These are phyloP conservation scores for Cancer borealis DNA, from an alignment of 2,888 invertebrate species.

Conservation along the genomic window DNA sequence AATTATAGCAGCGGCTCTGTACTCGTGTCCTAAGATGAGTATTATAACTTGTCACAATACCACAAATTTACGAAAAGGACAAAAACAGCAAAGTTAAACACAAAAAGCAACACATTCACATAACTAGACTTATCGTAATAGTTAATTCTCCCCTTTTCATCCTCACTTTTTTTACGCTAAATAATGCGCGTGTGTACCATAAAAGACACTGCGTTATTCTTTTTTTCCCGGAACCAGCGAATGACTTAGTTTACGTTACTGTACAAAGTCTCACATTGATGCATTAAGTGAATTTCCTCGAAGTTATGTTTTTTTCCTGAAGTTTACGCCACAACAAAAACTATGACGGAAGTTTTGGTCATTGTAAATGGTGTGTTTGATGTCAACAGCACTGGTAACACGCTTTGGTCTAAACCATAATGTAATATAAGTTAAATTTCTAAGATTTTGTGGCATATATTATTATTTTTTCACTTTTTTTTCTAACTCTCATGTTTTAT, in stretches of 20 bases:
- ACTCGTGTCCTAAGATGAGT: background rate
- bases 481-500: background rate
- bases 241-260: background rate
- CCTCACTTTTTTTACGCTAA: no score
- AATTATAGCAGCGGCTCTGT: background rate
- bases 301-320: background rate
- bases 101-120: no score
- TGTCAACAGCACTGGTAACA: background rate
- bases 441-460: background rate
- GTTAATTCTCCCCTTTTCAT: no score
- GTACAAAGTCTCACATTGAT: background rate
- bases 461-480: background rate
- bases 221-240: background rate
- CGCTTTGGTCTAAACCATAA: background rate
- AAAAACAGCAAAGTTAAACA: no score
- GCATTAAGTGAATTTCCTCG: background rate
- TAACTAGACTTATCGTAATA: no score
- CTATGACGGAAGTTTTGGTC: background rate
- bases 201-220: background rate
- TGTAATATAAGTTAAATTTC: background rate
- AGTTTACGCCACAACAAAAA: background rate
- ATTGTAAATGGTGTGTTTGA: background rate
- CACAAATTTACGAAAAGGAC: background rate
- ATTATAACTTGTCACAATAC: background rate
- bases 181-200: no score